phyloP scores from a whole-genome alignment of 2,113 vertebrate species.

The Thalassarche chlororhynchos region DNA sequence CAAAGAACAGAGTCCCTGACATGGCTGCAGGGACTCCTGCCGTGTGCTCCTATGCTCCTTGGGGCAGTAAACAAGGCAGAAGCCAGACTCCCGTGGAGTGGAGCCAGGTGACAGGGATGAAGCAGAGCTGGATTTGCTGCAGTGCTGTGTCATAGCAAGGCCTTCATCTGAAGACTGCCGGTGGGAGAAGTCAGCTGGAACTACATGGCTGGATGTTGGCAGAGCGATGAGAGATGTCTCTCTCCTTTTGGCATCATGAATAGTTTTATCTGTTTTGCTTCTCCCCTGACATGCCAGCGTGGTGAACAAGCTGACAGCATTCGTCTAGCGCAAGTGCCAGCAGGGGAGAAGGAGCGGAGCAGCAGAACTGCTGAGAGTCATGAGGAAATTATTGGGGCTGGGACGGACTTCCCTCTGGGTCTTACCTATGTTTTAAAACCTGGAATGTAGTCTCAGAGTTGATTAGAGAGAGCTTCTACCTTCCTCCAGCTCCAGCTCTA shows the following conservation, averaged over 20 bases:
- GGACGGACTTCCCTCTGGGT: not conserved
- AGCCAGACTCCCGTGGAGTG: not conserved
- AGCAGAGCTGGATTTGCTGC: not conserved
- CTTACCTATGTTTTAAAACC: not conserved
- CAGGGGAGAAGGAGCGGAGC: not conserved
- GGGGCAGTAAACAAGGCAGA: not conserved
- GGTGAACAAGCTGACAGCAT: not conserved
- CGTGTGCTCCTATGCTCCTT: fast-evolving
- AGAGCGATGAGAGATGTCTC: not conserved
- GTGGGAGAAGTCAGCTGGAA: not conserved
- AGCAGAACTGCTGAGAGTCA: not conserved
- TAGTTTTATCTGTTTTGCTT: not conserved
- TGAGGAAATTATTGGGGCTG: not conserved
- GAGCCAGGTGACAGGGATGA: not conserved
- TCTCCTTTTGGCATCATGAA: not conserved
- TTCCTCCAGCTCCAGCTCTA: not conserved
- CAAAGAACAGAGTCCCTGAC: not conserved
- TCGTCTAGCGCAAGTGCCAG: not conserved
- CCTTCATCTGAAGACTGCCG: not conserved
- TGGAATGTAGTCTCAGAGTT: not conserved
- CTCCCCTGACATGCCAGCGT: not conserved
- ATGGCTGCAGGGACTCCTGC: not conserved
- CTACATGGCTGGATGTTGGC: not conserved
- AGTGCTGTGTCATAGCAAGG: not conserved
- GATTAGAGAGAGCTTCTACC: not conserved